Conservation (phyloP, 2,113 vertebrate genomes). For the Aegithalos caudatus region DNA sequence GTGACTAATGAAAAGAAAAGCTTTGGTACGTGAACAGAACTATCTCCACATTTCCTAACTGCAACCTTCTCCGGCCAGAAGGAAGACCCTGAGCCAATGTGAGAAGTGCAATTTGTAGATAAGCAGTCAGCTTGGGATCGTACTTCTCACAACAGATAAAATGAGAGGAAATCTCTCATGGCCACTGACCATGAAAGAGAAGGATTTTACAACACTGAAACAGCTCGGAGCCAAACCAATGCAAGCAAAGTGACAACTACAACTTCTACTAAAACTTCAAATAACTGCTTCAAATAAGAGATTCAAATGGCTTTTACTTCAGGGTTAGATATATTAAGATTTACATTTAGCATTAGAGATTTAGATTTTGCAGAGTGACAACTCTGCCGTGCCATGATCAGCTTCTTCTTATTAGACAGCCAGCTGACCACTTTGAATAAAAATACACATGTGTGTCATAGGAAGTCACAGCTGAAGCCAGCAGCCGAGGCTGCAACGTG, state of each 20-base stretch:
- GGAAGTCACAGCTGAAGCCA: conserved; percentile 17
- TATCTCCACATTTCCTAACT: not conserved
- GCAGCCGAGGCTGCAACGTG: not conserved
- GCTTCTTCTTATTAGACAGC: not conserved
- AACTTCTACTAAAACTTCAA: no score
- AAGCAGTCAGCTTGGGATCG: not conserved
- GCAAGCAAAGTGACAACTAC: not conserved
- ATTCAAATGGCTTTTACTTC: no score
- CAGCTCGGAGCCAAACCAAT: not conserved
- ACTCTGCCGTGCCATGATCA: not conserved
- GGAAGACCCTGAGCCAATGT: not conserved
- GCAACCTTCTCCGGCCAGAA: not conserved
- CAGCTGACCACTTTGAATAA: conserved; percentile 22
- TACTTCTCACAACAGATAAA: not conserved
- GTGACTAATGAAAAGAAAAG: not conserved
- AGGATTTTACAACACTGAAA: not conserved
- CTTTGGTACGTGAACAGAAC: not conserved
- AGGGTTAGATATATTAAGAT: no score
- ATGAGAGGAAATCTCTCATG: not conserved
- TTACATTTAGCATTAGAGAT: no score
- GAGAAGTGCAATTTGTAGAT: not conserved
- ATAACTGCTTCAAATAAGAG: no score
- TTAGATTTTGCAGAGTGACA: no score
- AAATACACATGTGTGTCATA: not conserved
- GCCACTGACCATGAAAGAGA: not conserved